Evolutionary conservation across 2,113 vertebrate genomes (phyloP).

Genomic region (Carettochelys insculpta): DNA sequence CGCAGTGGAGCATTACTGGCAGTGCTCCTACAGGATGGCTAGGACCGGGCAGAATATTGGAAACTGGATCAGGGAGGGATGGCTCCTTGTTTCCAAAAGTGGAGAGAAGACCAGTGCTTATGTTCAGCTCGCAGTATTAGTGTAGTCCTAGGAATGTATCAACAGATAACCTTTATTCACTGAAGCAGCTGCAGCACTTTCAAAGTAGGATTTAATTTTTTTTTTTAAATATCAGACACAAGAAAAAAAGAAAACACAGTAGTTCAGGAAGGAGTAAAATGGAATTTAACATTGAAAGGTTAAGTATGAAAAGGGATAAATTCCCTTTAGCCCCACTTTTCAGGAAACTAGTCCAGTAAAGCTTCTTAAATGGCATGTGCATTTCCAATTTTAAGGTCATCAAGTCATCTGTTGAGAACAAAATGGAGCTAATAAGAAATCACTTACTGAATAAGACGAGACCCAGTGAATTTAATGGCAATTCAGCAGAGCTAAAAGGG

Average conservation of each 20-base stretch:
- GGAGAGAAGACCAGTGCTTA: accelerated
- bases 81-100: background rate
- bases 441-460: slow-evolving; percentile 27
- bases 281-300: background rate
- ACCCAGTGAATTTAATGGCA: background rate
- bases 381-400: slow-evolving; percentile 76
- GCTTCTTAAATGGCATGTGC: background rate
- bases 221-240: background rate
- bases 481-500: slow-evolving; percentile 70
- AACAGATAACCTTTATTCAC: background rate
- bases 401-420: slow-evolving; percentile 77
- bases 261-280: background rate
- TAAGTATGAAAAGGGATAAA: background rate
- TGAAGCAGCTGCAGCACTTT: background rate
- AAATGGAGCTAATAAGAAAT: slow-evolving; percentile 73
- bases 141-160: background rate
- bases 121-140: background rate
- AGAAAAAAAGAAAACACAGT: background rate
- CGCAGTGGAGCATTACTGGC: background rate
- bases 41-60: background rate
- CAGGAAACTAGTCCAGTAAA: background rate
- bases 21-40: background rate
- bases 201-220: background rate
- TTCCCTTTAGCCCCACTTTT: background rate
- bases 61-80: background rate